Conservation (phyloP, 2,113 vertebrate genomes). For the Hippopotamus amphibius region DNA sequence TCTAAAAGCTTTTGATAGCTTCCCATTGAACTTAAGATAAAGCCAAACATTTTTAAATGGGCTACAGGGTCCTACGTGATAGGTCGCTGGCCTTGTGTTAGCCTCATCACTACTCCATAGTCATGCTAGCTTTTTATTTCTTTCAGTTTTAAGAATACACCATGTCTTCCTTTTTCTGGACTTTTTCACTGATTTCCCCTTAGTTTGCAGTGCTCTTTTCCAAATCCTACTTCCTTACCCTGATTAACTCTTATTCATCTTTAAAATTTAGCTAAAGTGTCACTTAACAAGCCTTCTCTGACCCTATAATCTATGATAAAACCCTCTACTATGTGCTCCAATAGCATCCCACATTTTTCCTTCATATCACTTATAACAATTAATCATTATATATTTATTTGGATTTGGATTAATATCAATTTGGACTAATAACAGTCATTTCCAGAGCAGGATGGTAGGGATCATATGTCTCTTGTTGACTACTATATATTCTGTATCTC, state of each 20-base stretch:
- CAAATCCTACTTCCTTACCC: background rate
- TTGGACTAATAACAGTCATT: background rate
- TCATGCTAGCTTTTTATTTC: background rate
- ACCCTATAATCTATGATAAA: background rate
- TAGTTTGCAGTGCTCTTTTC: background rate
- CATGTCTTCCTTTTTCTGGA: background rate
- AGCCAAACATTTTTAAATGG: background rate
- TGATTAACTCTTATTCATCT: background rate
- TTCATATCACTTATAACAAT: background rate
- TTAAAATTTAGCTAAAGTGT: constrained; percentile 26
- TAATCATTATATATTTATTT: background rate
- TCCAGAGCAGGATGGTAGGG: background rate
- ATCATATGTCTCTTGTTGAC: background rate
- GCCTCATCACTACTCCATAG: background rate
- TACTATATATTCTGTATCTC: background rate
- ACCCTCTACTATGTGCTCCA: background rate
- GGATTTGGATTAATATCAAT: background rate
- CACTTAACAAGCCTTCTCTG: background rate
- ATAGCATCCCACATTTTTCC: background rate
- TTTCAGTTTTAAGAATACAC: background rate
- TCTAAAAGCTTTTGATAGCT: constrained; percentile 7
- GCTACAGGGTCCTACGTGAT: background rate
- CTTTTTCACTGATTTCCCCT: background rate
- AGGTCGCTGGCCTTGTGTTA: background rate
- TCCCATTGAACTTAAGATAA: background rate